Evolutionary conservation across 1,140 invertebrate species (phyloP), one percentile per base, ranked within the genome.

Genomic region (Eubasilissa regina): DNA sequence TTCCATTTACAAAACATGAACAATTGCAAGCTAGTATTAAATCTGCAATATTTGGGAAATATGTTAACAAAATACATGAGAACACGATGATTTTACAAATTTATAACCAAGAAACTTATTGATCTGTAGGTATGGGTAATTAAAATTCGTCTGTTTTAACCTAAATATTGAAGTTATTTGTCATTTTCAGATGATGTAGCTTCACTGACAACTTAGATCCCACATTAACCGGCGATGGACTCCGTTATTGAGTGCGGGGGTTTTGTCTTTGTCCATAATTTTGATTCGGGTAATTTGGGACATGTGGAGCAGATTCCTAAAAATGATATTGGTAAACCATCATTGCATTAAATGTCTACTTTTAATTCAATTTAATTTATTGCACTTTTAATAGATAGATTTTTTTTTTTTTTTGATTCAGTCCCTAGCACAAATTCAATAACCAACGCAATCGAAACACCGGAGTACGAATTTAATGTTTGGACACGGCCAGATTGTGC

Each of bases 401-500:
- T n/a, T n/a, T 35, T 6, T 35, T 35, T 35, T 35, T 1, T 35
- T 35, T 35, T 6, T 73, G 12, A 25, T 73, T 4, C 43, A 60
- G 76, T 68, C 84, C 84, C 68, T 80, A 86, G 87, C 81, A 84
- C 82, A 86, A 73, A 84, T 83, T 73, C 51, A 86, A 80, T 80
- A 73, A 83, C 80, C 64, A 80, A 76, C 55, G 45, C 80, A 25
- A 74, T 84, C 45, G 90, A 91, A 53, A 84, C 85, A 56, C 89
- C 90, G 25, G 93, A 96, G 84, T 93, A 93, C 89, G 96, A 97
- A 87, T 97, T 96, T 85, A 96, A 97, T 88, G 86, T 97, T 19
- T 98, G 96, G 96, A 97, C 96, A 1, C 93, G 93, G 81, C 95
- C 95, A 3, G 97, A 98, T 86, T 97, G 96, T 90, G 92, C 91